Conservation (phyloP, 2,888 invertebrate species). For the Liopterus haemorrhoidalis region DNA sequence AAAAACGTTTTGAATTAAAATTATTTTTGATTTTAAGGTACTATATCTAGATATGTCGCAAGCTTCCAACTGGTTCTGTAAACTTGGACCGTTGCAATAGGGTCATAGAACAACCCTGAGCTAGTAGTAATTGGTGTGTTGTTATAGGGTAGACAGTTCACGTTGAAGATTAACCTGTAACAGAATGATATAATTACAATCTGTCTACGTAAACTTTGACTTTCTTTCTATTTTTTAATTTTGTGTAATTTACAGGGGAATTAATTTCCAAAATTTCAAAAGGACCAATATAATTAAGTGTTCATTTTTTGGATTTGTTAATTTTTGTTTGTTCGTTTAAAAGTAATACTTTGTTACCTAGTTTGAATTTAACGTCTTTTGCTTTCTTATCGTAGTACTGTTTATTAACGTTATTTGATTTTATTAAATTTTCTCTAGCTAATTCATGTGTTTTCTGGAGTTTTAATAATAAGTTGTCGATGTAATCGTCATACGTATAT, state of each 20-base stretch:
- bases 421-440: slow-evolving; percentile 28
- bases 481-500: slow-evolving; percentile 31
- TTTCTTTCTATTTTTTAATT: slow-evolving; percentile 22
- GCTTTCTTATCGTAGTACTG: slow-evolving; percentile 28
- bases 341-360: slow-evolving; percentile 25
- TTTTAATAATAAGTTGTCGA: slow-evolving; percentile 24
- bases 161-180: no score
- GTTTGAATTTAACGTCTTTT: slow-evolving; percentile 19
- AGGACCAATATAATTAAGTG: slow-evolving; percentile 23
- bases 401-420: slow-evolving; percentile 29
- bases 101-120: slow-evolving; percentile 24
- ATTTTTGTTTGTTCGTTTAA: slow-evolving; percentile 17
- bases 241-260: slow-evolving; percentile 20
- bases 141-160: neutral
- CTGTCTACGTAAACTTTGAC: slow-evolving; percentile 22
- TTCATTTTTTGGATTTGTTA: slow-evolving; percentile 19
- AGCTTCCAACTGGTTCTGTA: slow-evolving; percentile 16
- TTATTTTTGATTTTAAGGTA: slow-evolving; percentile 6
- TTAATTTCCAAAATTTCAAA: slow-evolving; percentile 24
- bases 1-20: slow-evolving; percentile 3
- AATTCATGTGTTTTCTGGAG: slow-evolving; percentile 28
- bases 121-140: slow-evolving; percentile 9
- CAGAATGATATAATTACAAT: slow-evolving; percentile 22
- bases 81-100: slow-evolving; percentile 16
- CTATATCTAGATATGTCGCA: slow-evolving; percentile 21